Conservation (phyloP, 2,888 invertebrate species). For the Encarsia formosa region DNA sequence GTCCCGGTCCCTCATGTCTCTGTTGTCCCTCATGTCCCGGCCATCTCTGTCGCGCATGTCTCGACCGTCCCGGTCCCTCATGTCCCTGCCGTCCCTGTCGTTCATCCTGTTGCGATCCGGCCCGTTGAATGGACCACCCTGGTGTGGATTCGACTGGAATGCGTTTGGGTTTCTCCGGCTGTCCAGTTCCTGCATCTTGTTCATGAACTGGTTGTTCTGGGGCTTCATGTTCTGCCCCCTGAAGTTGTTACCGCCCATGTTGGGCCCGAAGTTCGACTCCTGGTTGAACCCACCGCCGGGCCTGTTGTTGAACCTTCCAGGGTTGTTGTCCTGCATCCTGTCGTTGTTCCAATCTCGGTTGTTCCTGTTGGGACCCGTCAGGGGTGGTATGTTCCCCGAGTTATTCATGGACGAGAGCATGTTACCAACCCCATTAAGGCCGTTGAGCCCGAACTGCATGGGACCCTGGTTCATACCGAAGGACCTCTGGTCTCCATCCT, state of each 20-base stretch:
- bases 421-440: conserved; percentile 41
- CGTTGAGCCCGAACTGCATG: conserved; percentile 45
- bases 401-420: conserved; percentile 39
- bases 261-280: conserved; percentile 25
- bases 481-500: conserved; percentile 22
- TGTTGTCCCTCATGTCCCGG: neutral
- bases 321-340: conserved; percentile 31
- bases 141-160: conserved; percentile 44
- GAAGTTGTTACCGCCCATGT: conserved; percentile 23
- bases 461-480: conserved; percentile 37
- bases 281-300: conserved; percentile 34
- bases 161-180: conserved; percentile 61
- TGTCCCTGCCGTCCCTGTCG: conserved; percentile 12
- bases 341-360: conserved; percentile 34
- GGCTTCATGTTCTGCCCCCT: conserved; percentile 28
- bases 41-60: conserved; percentile 9
- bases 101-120: conserved; percentile 31
- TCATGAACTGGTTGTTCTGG: conserved; percentile 34
- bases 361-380: conserved; percentile 15
- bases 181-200: conserved; percentile 49
- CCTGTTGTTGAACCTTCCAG: conserved; percentile 37
- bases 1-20: conserved; percentile 2
- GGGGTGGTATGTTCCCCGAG: conserved; percentile 34
- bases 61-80: conserved; percentile 1
- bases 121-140: no score